Conservation (phyloP, 2,797 vertebrate species). For the Pangasius sanitwongsei region DNA sequence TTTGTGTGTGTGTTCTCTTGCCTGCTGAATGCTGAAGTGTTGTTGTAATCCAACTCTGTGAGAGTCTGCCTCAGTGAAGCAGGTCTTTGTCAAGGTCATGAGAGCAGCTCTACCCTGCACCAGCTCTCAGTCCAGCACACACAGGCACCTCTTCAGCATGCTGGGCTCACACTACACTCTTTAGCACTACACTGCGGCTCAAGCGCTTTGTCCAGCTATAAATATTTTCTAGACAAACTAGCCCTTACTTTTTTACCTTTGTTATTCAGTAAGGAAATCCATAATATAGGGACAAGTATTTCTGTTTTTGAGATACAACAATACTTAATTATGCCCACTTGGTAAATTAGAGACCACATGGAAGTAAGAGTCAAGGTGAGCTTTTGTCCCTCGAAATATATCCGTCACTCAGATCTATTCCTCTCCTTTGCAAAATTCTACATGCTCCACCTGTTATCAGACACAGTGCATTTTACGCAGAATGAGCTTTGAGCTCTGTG, state of each 20-base stretch:
- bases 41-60: constrained; percentile 59
- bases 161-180: not conserved
- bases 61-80: constrained; percentile 47
- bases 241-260: not conserved
- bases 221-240: too few relatives aligned
- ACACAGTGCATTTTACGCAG: not conserved
- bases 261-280: not conserved
- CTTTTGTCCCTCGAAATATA: not conserved
- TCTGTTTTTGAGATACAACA: not conserved
- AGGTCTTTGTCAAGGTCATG: constrained; percentile 62
- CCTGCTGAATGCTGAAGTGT: constrained; percentile 52
- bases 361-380: not conserved
- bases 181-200: not conserved
- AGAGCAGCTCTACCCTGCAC: constrained; percentile 47
- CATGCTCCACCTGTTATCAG: not conserved
- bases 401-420: not conserved
- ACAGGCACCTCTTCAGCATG: constrained; percentile 24
- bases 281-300: not conserved
- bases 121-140: constrained; percentile 18
- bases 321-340: not conserved
- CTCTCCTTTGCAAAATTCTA: not conserved
- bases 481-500: not conserved
- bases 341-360: not conserved
- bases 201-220: constrained; percentile 9
- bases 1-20: constrained; percentile 30